Conservation (phyloP, 37 sponge, comb jelly and placozoan genomes). For the Haliclona indistincta region DNA sequence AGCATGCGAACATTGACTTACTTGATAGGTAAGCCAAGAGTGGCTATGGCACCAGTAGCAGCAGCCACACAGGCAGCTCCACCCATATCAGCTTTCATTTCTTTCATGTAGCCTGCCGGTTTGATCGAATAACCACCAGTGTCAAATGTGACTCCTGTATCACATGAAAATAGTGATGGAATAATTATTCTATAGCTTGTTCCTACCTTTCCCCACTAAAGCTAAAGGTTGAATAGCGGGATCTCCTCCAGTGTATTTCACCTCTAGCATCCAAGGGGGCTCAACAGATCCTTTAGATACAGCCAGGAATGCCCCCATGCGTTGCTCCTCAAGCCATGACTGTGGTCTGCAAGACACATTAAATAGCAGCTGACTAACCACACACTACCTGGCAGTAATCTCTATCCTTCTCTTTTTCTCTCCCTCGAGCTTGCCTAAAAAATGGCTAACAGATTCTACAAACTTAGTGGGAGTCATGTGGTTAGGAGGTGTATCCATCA, state of each 20-base stretch:
- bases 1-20: conserved; percentile 1
- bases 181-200: neutral
- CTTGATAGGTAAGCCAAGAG: conserved; percentile 55
- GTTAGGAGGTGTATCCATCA: conserved; percentile 90
- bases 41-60: conserved; percentile 59
- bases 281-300: conserved; percentile 89
- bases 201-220: conserved; percentile 89
- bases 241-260: conserved; percentile 53
- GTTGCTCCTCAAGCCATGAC: conserved; percentile 77
- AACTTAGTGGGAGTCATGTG: conserved; percentile 85
- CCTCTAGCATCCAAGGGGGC: conserved; percentile 80
- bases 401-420: neutral
- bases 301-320: conserved; percentile 86
- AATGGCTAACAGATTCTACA: conserved; percentile 58
- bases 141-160: conserved; percentile 93
- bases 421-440: conserved; percentile 4
- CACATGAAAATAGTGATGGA: neutral
- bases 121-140: conserved; percentile 96
- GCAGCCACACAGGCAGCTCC: conserved; percentile 88
- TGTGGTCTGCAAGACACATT: conserved; percentile 15
- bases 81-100: conserved; percentile 96
- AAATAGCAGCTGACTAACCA: neutral
- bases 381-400: conserved; percentile 11
- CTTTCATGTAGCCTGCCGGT: conserved; percentile 84
- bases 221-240: conserved; percentile 44